phyloP scores from a whole-genome alignment of 2,888 invertebrate species.

The Xanthia icteritia region DNA sequence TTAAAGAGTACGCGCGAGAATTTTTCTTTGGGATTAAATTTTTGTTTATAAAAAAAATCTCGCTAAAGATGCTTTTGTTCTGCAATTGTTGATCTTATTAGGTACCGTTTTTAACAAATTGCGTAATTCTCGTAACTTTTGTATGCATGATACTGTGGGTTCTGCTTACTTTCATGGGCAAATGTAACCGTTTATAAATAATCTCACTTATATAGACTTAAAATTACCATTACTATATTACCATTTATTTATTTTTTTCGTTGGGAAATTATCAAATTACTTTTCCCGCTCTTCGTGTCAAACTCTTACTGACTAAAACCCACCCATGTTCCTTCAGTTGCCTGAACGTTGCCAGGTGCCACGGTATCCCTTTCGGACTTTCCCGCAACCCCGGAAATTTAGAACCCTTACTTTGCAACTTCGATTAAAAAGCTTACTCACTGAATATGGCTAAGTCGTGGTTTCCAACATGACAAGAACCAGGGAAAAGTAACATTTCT shows the following conservation, averaged over 20 bases:
- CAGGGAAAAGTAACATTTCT: neutral
- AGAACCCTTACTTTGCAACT: too few species aligned
- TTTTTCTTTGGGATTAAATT: constrained; percentile 1
- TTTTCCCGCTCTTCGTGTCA: too few species aligned
- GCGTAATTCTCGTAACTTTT: neutral
- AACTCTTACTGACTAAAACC: too few species aligned
- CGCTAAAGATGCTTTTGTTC: too few species aligned
- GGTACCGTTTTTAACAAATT: neutral
- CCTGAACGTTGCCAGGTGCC: too few species aligned
- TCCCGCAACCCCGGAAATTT: too few species aligned
- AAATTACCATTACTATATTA: too few species aligned
- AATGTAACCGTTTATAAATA: neutral
- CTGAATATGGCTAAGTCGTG: neutral
- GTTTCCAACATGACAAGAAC: neutral
- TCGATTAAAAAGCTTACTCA: neutral
- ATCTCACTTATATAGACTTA: neutral
- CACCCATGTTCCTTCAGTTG: too few species aligned
- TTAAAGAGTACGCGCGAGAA: constrained; percentile 6
- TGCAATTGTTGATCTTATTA: neutral
- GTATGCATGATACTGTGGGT: neutral
- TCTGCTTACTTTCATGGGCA: neutral
- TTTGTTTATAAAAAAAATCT: neutral
- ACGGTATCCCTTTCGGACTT: too few species aligned
- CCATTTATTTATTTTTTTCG: too few species aligned
- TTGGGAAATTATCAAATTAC: too few species aligned